Base-by-base conservation (phyloP, 2,888 invertebrate species). In the Agrenia bidenticulata region DNA sequence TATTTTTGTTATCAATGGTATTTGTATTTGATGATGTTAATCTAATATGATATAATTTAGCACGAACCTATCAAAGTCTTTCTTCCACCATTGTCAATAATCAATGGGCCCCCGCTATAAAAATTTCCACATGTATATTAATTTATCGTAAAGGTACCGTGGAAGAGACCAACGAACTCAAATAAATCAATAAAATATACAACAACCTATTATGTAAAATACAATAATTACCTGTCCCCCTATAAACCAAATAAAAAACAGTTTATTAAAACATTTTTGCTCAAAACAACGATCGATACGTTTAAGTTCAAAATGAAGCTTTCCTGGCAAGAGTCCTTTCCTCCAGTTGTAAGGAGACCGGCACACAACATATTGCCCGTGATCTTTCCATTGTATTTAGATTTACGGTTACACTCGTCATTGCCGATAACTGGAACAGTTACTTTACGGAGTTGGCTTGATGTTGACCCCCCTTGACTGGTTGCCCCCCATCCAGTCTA, bases 341-440 rank as follows among this genome's bases (percentile, higher is more conserved):
- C 66, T n/a, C 69, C 72, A 13, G 41, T 26, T 9, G 61, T 37
- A n/a, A 72, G 45, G 17, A 42, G 19, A 17, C 72, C 67, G n/a
- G 68, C 68, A 55, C 66, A 64, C 41, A 66, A 17, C 74, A 74
- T 74, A 39, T 72, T 74, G 4, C 59, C 54, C 1, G 72, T 74
- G 19, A 74, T 74, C 37, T 74, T 74, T 7, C 70, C 71, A 11
- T 49, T 51, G 61, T 74, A 74, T 17, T 64, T 64, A 0, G 74
- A 71, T 21, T 61, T 58, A 1, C 58, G 42, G 24, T 69, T 69
- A 77, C 91, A 92, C 76, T 90, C 89, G 59, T 85, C 83, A 69
- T 86, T 82, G 85, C 89, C 88, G 72, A 92, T 83, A 76, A 92
- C 89, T 58, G 92, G 91, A 51, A 92, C 91, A 32, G 85, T 85